These are phyloP conservation scores for Abramis brama DNA, from an alignment of 2,113 vertebrate genomes.

Conservation along the genomic window DNA sequence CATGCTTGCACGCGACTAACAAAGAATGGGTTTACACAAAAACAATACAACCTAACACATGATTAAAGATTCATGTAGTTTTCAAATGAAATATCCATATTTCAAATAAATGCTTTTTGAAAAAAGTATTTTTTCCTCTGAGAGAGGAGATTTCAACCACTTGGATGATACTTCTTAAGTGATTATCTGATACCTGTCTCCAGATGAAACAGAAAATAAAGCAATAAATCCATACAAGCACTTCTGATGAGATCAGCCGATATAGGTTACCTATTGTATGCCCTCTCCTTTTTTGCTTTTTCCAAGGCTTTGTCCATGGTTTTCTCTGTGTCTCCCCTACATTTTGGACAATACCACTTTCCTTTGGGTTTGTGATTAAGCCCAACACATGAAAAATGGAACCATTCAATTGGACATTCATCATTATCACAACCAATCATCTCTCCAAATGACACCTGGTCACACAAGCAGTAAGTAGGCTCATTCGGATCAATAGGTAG, in stretches of 20 bases:
- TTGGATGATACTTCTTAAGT: not conserved
- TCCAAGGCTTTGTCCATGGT: constrained; percentile 87
- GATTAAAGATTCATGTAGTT: not conserved
- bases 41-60: not conserved
- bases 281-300: constrained; percentile 91
- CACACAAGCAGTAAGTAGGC: constrained; percentile 94
- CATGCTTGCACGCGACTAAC: not conserved
- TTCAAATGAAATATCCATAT: not conserved
- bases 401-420: constrained; percentile 97
- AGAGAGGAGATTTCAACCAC: not conserved
- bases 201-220: not conserved
- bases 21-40: not conserved
- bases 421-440: constrained; percentile 98
- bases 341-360: constrained; percentile 97
- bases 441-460: constrained; percentile 96
- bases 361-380: constrained; percentile 98
- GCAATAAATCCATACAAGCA: not conserved
- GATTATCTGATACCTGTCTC: not conserved
- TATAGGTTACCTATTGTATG: constrained; percentile 80
- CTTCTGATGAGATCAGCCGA: not conserved
- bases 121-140: not conserved
- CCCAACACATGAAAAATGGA: constrained; percentile 96
- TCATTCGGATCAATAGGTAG: constrained; percentile 96
- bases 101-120: not conserved
- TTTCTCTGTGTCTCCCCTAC: constrained; percentile 93